Evolutionary conservation across 2,113 vertebrate genomes (phyloP), one percentile per base, ranked within the genome.

Genomic region (Apteryx owenii): DNA sequence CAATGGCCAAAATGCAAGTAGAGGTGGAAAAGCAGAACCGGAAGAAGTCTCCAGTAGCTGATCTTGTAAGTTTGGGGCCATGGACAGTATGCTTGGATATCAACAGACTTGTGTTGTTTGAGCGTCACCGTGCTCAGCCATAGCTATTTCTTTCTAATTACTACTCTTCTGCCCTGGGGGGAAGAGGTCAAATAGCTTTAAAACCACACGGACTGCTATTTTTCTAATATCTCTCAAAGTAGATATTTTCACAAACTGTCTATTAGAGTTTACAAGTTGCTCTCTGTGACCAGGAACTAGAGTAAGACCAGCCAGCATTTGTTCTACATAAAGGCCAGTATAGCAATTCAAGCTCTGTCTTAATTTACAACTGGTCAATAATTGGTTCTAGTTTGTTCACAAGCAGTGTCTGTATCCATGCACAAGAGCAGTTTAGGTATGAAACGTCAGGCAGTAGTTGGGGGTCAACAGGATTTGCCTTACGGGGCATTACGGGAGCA

Each of bases 1-100:
- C 99, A 84, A 99, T 99, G 99, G 99, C 99, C 95, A 99, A 99
- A 98, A 99, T 99, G 99, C 99, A 99, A 98, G 99, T 99, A 71
- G 99, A 99, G 97, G 99, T 99, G 98, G 99, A 99, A 92, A 99
- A 99, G 88, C 99, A 99, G 97, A 99, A 99, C 96, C 99, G 99
- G 95, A 99, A 99, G 98, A 99, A 99, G 94, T 99, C 99, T 2
- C 99, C 99, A 0, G 99, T 99, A 85, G 99, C 99, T 1, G 99
- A 99, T 94, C 98, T 99, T 91, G 99, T 99, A 92, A 98, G 99
- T 91, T 88, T 26, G 60, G 2, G 11, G 29, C 5, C 46, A 38
- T 20, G n/a, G 2, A 12, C 18, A 26, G 29, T 58, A 19, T 19
- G 29, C 56, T 11, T 4, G 56, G 10, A 9, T 33, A 60, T 33